Percentiles rank a stretch among this genome's conserved stretches.
These are phyloP conservation scores for Lepilemur ruficaudatus DNA, from an alignment of 2,797 vertebrate genomes.

Conservation along the genomic window DNA sequence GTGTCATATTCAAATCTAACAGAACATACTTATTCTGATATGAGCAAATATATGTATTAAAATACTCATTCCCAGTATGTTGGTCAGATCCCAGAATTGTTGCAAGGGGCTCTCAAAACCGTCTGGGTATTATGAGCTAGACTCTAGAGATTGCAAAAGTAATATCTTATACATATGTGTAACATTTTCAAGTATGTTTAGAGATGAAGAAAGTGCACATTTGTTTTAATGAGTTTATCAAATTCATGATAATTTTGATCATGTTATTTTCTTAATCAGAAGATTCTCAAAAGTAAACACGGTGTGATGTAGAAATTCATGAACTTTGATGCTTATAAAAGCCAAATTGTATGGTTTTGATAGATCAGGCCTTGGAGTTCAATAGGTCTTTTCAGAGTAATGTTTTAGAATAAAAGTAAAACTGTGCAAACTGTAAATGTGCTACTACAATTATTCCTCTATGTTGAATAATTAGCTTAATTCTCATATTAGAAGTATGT, in stretches of 20 bases:
- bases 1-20: not conserved
- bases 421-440: not conserved
- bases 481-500: not conserved
- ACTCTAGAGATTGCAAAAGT: not conserved
- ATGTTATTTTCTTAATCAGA: slow-evolving; percentile 11
- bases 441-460: not conserved
- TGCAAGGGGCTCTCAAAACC: not conserved
- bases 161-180: not conserved
- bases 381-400: not conserved
- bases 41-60: not conserved
- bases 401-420: not conserved
- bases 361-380: not conserved
- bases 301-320: not conserved
- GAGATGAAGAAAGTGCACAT: not conserved
- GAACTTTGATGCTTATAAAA: not conserved
- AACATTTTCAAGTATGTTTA: not conserved
- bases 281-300: not conserved
- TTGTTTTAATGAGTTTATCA: not conserved
- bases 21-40: not conserved
- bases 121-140: not conserved
- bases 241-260: not conserved
- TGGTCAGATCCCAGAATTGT: not conserved
- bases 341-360: not conserved
- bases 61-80: not conserved
- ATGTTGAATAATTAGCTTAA: not conserved